Base-by-base conservation (phyloP, 2,113 vertebrate genomes). In the Sarotherodon lohbergeri region DNA sequence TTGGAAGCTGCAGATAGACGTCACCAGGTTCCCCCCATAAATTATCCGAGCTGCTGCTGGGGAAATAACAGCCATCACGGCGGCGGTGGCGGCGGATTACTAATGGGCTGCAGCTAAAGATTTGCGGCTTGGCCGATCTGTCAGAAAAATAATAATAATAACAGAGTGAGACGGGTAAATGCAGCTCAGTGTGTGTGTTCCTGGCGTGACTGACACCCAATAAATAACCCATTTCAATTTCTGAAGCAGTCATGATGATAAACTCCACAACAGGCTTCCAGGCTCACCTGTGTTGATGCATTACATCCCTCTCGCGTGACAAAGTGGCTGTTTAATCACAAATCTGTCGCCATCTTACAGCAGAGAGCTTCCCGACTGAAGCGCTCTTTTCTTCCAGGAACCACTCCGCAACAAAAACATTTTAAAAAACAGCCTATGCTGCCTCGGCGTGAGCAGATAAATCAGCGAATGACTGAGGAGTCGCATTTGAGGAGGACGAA, bases 201-300 rank as follows among this genome's bases (percentile, higher is more conserved):
- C 29, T 80, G 56, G 85, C 9, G 46, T 88, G 93, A 88, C 83
- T 83, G 89, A 93, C 86, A 82, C 55, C 29, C 61, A 87, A 95
- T 94, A 95, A 95, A 94, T 94, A 94, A 93, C 73, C 88, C 80
- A 88, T 94, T 94, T 94, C 86, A 82, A 93, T 94, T 94, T 94
- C 76, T 90, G 80, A 94, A 91, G 89, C 90, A 91, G 86, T 90
- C 90, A 55, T 85, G 90, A 93, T 94, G 93, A 95, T 95, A 89
- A 94, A 95, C 90, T 94, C 90, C 80, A 55, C 89, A 46, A 80
- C 92, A 82, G 90, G 79, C 88, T 81, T 85, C 91, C 71, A 48
- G 43, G 56, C 87, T 93, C 71, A 90, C 86, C 93, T 94, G 92
- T 88, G 90, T 88, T 90, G 90, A 95, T 93, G 91, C 90, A 92